These are phyloP conservation scores for Helobdella robusta DNA, from an alignment of 2,888 invertebrate species.

Conservation along the genomic window DNA sequence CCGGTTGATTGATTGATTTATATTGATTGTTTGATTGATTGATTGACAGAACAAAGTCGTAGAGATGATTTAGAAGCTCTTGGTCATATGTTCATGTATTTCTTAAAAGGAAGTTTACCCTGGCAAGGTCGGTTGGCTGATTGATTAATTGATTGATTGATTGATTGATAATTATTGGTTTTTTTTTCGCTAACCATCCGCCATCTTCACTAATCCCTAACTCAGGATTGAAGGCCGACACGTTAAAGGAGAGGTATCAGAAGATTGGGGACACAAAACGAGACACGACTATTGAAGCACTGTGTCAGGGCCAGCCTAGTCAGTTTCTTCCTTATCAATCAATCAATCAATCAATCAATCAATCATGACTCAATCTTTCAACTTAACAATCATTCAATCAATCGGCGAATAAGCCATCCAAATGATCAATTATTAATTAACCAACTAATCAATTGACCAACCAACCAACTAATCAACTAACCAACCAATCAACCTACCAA, in stretches of 20 bases:
- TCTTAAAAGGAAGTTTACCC: conserved; percentile 25
- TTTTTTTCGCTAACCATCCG: too few relatives aligned
- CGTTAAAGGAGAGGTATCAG: conserved; percentile 95
- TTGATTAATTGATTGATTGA: background rate
- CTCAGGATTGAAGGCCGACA: conserved; percentile 87
- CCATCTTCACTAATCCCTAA: too few relatives aligned
- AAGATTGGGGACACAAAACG: conserved; percentile 99
- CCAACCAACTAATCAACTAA: too few relatives aligned
- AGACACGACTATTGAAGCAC: conserved; percentile 90
- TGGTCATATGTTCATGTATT: conserved; percentile 28
- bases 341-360: too few relatives aligned
- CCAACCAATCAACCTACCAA: too few relatives aligned
- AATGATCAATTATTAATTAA: too few relatives aligned
- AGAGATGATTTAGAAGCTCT: conserved; percentile 26
- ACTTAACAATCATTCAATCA: too few relatives aligned
- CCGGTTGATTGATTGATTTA: background rate
- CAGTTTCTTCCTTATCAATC: background rate
- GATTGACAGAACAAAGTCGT: conserved; percentile 13
- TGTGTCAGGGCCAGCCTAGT: conserved; percentile 63
- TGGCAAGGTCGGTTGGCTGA: conserved; percentile 24
- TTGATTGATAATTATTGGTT: too few relatives aligned
- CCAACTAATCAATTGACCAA: too few relatives aligned
- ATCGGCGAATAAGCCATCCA: too few relatives aligned
- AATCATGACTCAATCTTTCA: too few relatives aligned
- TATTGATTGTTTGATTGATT: background rate